Evolutionary conservation across 92 coral and sea anemone genomes (phyloP), one percentile per base, ranked within the genome.

Genomic region (Siderastrea radians): DNA sequence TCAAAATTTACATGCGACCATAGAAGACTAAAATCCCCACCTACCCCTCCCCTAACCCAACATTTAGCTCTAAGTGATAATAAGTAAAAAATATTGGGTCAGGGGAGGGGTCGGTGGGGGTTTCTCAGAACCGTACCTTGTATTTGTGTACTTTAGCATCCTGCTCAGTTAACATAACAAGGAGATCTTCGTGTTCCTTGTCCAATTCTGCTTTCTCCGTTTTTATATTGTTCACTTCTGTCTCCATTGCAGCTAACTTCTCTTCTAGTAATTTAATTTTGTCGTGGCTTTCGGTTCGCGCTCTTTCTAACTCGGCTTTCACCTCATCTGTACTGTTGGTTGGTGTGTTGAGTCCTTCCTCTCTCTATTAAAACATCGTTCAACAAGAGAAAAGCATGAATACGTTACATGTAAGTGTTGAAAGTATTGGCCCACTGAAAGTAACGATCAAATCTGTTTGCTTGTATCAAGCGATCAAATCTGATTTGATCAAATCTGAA

Each of bases 151-250:
- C 74, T 75, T 93, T 93, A 11, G 89, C 94, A 58, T 89, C 97
- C 83, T 97, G 99, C 44, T 97, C 99, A 75, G 94, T 78, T n/a
- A 95, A 83, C 95, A 97, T 92, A 57, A 95, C 93, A 62, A 97
- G 81, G 60, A 97, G 93, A 45, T 97, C 98, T 70, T 97, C 99
- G 72, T 95, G 98, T 77, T 95, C 99, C 62, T 86, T 84, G 10
- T 82, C 87, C 19, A 89, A 81, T 44, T 51, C 76, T 55, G 86
- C 84, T 66, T 94, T 96, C 64, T 97, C 98, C 48, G 86, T 89
- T 8, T 61, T 77, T 44, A 90, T 55, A n/a, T 38, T 76, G 13
- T 77, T 83, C 78, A 90, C n/a, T 74, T 87, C 89, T 49, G 83
- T 72, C 57, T 91, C 89, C 19, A 67, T 75, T 11, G 85, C 90